These are phyloP conservation scores for Palythoa heliodiscus DNA, from an alignment of 92 coral and sea anemone species.

Conservation along the genomic window DNA sequence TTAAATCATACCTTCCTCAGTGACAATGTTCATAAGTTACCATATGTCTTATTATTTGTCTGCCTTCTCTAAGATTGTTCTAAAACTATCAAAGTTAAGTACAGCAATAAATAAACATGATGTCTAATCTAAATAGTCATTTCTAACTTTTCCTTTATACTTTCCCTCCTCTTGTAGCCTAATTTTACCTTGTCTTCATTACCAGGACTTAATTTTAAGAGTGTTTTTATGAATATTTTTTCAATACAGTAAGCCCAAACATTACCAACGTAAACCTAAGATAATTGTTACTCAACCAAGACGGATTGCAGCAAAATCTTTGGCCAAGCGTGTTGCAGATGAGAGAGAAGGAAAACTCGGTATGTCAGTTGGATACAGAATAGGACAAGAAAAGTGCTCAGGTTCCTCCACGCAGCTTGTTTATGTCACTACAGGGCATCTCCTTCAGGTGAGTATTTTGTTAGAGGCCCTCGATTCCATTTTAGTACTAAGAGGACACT, in stretches of 20 bases:
- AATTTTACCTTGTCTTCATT: background rate
- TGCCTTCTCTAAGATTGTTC: too few relatives aligned
- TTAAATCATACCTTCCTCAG: too few relatives aligned
- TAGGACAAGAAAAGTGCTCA: constrained; percentile 21
- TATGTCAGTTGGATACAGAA: constrained; percentile 19
- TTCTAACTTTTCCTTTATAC: too few relatives aligned
- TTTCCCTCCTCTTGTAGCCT: background rate
- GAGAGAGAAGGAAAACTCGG: constrained; percentile 17
- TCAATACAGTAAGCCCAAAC: background rate
- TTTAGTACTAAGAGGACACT: too few relatives aligned
- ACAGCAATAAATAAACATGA: too few relatives aligned
- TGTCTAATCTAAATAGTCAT: too few relatives aligned
- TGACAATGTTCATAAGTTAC: too few relatives aligned
- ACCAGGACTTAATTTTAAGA: background rate
- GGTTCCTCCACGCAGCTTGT: background rate
- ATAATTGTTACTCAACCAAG: constrained; percentile 37
- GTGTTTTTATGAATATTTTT: background rate
- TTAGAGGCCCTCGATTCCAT: background rate
- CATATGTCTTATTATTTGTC: too few relatives aligned
- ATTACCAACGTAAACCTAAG: constrained; percentile 20
- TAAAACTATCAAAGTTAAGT: too few relatives aligned
- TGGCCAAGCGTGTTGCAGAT: constrained; percentile 28
- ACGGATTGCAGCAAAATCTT: constrained; percentile 32
- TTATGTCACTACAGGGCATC: constrained; percentile 14
- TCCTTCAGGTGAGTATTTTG: constrained; percentile 14